Base-by-base conservation (phyloP, 2,113 vertebrate species). In the Ophthalmolycus amberensis region DNA sequence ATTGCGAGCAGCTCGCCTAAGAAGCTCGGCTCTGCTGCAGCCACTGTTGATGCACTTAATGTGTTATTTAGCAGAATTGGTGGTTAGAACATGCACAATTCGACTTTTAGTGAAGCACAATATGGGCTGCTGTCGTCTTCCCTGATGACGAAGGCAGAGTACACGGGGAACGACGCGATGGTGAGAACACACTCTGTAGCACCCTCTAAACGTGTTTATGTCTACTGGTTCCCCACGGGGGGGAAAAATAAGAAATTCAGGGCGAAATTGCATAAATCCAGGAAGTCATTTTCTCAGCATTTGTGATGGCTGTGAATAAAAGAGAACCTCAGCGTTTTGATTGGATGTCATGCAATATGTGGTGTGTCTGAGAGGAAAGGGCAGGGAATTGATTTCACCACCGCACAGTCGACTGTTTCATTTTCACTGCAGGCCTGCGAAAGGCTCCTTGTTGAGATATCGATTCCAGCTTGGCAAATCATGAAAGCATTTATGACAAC, bases 1-100 rank as follows among this genome's bases (percentile, higher is more conserved):
- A 85, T 86, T 77, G 72, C 82, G 72, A 71, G 84, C 64, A 80
- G 75, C 86, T 87, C 64, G 62, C 65, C 74, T 80, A 85, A 89
- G 88, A 77, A 92, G 89, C 89, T 89, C 88, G 85, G 79, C 82
- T 78, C 86, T 80, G 88, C 88, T 80, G 81, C 79, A 82, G 87
- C 77, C 90, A 75, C 34, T 63, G 86, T 84, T 85, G 77, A 86
- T 79, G 88, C 91, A 91, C 79, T 89, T 86, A 90, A 90, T 89
- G 86, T 84, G 83, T 88, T 90, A 87, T 94, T 93, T 87, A 86
- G 89, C 86, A 62, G 83, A 89, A 83, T 81, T 83, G 18, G 72
- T 68, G 83, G 90, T 89, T 89, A 88, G 72, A 77, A 90, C 82
- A 84, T 66, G 54, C 75, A 90, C 84, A 83, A 65, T 90, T 90